Base-by-base conservation (phyloP, 2,888 invertebrate genomes). In the Ditula angustiorana region DNA sequence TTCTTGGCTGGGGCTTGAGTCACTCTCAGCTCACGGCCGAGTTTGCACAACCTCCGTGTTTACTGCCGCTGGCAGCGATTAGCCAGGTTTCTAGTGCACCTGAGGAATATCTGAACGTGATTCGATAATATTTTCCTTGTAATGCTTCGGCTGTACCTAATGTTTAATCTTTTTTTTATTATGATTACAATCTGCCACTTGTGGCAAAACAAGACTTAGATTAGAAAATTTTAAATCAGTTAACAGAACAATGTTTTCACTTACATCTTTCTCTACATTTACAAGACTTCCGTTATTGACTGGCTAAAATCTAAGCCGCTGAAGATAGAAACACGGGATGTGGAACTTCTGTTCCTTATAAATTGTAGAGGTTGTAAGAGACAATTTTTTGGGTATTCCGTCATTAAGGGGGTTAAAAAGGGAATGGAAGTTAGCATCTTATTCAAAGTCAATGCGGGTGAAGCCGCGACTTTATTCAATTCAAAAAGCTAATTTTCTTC, bases 21-120 rank as follows among this genome's bases (percentile, higher is more conserved):
- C 50, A 50, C 3, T 4, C 13, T 23, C 28, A 50, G 30, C 50
- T 28, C 30, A 50, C 50, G 30, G 21, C 30, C 26, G 16, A 7
- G 50, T 30, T 50, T 50, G 11, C 21, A 50, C 50, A 50, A 30
- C 11, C n/a, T n/a, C 11, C 11, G 11, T 28, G 28, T 30, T 30
- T 30, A 30, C 50, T 16, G 16, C 11, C 30, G 30, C 28, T 21
- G 16, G 19, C 19, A 11, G 16, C 7, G 16, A 49, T 50, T 41
- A 41, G 41, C 41, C 41, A 41, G 10, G 41, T 41, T 30, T 50
- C 50, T 21, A 50, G 50, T 50, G 30, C 50, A 50, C 50, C 50
- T 30, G 49, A 24, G 26, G 26, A 10, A 8, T 10, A 19, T 41
- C 49, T 49, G 50, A 50, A 50, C 50, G 50, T 50, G 50, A 8